Percentiles rank a stretch among this genome's conserved stretches.
phyloP scores from a whole-genome alignment of 2,888 invertebrate species.

The Nymphalis c-album region DNA sequence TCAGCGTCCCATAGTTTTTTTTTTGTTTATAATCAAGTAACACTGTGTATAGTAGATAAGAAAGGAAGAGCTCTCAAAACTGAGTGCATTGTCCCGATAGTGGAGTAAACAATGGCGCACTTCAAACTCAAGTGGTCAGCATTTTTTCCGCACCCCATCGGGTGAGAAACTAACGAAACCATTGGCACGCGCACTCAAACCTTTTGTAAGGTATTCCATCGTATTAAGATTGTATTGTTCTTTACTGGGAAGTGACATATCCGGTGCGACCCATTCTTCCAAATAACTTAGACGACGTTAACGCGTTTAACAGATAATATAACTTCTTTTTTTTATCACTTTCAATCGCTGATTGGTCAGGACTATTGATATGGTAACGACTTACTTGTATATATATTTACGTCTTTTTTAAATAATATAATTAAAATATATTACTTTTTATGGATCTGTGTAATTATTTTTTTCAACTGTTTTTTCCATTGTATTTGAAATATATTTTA shows the following conservation, averaged over 20 bases:
- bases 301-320: constrained; percentile 30
- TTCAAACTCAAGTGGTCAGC: constrained; percentile 68
- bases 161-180: constrained; percentile 37
- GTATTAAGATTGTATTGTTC: constrained; percentile 63
- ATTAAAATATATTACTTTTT: too few relatives aligned
- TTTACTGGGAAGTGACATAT: constrained; percentile 70
- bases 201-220: constrained; percentile 38
- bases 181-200: constrained; percentile 67
- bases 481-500: too few relatives aligned
- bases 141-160: constrained; percentile 53
- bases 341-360: background rate
- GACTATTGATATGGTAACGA: background rate
- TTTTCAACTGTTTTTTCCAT: too few relatives aligned
- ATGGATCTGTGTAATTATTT: too few relatives aligned
- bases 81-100: constrained; percentile 52
- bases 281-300: constrained; percentile 26
- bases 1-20: too few relatives aligned
- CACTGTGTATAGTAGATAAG: constrained; percentile 43
- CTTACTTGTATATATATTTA: too few relatives aligned
- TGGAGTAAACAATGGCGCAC: constrained; percentile 64
- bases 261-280: constrained; percentile 49
- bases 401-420: too few relatives aligned
- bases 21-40: constrained; percentile 26
- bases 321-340: constrained; percentile 23
- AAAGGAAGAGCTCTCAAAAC: constrained; percentile 47